These are phyloP conservation scores for Bombus ignitus DNA, from an alignment of 1,140 invertebrate species.

Conservation along the genomic window DNA sequence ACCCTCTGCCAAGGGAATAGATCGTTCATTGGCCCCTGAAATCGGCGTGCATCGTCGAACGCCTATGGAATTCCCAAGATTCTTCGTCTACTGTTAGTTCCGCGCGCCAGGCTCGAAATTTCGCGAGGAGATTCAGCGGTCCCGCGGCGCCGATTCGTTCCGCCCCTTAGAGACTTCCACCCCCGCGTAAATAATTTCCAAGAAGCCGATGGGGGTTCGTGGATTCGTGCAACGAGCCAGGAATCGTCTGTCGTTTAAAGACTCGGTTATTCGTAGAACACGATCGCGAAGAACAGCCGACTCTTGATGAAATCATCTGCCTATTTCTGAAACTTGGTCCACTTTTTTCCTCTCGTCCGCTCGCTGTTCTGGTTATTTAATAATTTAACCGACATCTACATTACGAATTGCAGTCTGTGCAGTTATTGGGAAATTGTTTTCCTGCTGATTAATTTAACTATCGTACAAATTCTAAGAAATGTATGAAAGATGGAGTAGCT, in stretches of 20 bases:
- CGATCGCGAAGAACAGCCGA: no score
- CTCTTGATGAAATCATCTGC: not conserved
- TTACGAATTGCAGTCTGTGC: no score
- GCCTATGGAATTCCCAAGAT: constrained; percentile 14
- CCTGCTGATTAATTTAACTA: no score
- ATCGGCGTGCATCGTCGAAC: constrained; percentile 13
- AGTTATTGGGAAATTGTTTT: no score
- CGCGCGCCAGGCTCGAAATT: not conserved
- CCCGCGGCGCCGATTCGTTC: not conserved
- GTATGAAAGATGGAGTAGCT: no score
- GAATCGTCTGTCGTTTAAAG: not conserved
- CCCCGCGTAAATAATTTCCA: not conserved
- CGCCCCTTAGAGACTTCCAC: not conserved
- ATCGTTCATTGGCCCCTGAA: not conserved
- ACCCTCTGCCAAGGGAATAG: not conserved
- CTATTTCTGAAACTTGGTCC: not conserved
- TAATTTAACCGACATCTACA: no score
- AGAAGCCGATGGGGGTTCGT: not conserved
- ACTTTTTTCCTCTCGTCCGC: not conserved
- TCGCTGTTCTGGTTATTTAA: not conserved
- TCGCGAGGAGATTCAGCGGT: not conserved
- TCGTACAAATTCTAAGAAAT: no score
- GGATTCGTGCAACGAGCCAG: not conserved
- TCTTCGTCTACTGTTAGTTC: not conserved
- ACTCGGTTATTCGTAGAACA: not conserved